Evolutionary conservation across 2,797 vertebrate species (phyloP).

Genomic region (Pantherophis vulpinus): DNA sequence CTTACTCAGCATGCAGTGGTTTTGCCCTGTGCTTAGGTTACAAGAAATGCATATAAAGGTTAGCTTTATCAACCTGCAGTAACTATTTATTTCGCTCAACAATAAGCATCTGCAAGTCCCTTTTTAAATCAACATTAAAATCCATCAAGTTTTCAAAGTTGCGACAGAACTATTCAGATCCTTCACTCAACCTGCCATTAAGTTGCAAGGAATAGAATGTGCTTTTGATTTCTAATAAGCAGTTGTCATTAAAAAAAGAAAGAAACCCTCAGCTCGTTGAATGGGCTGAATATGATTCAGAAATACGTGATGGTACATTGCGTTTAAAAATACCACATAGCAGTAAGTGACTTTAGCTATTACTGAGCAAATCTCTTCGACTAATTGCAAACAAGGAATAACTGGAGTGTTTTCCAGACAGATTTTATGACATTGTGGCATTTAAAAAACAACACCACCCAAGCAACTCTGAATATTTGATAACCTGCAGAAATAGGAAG

Average conservation of each 20-base stretch:
- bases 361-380: not conserved
- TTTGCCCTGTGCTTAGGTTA: conserved; percentile 25
- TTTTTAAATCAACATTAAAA: not conserved
- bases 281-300: not conserved
- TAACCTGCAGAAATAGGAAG: not conserved
- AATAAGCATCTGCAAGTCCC: not conserved
- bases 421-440: not conserved
- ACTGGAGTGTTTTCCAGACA: not conserved
- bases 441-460: not conserved
- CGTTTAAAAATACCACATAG: not conserved
- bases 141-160: not conserved
- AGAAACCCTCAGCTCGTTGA: not conserved
- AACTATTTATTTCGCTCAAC: not conserved
- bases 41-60: not conserved
- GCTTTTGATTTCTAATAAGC: not conserved
- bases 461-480: not conserved
- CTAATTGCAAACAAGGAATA: not conserved
- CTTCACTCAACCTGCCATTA: not conserved
- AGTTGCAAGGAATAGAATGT: not conserved
- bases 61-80: not conserved
- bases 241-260: not conserved
- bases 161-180: not conserved
- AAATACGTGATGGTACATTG: not conserved
- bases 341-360: not conserved
- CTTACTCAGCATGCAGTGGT: conserved; percentile 45